phyloP scores from a whole-genome alignment of 2,888 invertebrate genomes.

The Helleia helle region DNA sequence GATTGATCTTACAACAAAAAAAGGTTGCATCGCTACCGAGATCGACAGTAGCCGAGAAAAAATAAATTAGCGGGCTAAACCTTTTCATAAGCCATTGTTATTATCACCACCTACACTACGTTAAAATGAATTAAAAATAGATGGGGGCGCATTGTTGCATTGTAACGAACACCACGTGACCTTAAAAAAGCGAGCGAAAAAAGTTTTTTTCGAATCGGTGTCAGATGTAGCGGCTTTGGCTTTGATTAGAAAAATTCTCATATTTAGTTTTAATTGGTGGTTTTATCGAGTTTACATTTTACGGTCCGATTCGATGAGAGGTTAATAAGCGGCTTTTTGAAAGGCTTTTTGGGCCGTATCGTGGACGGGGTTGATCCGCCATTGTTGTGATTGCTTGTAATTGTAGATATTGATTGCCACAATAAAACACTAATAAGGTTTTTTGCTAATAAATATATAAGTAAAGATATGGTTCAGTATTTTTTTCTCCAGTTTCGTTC shows the following conservation, averaged over 20 bases:
- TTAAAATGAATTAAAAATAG: constrained; percentile 34
- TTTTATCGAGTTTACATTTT: constrained; percentile 75
- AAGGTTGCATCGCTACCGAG: constrained; percentile 69
- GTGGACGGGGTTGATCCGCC: constrained; percentile 41
- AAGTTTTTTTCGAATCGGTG: constrained; percentile 54
- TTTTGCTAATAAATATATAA: too few species aligned
- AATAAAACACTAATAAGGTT: too few species aligned
- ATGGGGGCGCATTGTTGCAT: constrained; percentile 27
- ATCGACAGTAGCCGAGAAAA: constrained; percentile 73
- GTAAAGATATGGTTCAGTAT: too few species aligned
- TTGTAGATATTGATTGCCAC: constrained; percentile 23
- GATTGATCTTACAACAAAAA: constrained; percentile 71
- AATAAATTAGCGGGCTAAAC: constrained; percentile 74
- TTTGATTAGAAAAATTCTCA: constrained; percentile 72
- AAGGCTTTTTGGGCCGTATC: constrained; percentile 61
- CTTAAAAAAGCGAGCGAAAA: constrained; percentile 33
- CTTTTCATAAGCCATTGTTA: constrained; percentile 72
- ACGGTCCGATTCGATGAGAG: constrained; percentile 72
- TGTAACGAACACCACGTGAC: constrained; percentile 54
- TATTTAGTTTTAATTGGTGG: constrained; percentile 75
- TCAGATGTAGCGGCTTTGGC: constrained; percentile 70
- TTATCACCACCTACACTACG: constrained; percentile 65
- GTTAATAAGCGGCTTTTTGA: constrained; percentile 74
- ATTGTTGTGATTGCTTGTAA: constrained; percentile 23
- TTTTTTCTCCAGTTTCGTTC: too few species aligned